A percentile compares a stretch with the other conserved stretches of the same genome.
Conservation (phyloP, 37 sponge, comb jelly and placozoan genomes). For the Amphimedon queenslandica region DNA sequence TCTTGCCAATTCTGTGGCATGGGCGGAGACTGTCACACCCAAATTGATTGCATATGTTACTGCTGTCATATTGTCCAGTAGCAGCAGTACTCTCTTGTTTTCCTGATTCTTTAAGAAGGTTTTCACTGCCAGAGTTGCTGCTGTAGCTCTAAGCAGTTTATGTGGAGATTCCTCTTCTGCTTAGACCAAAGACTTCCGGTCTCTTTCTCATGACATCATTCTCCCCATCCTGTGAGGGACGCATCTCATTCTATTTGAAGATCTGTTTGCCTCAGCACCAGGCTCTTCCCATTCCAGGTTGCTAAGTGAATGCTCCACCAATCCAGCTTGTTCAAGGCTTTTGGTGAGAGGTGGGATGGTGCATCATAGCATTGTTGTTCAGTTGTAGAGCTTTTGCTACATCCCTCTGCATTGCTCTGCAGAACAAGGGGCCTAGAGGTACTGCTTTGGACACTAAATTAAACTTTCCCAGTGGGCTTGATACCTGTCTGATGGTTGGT, state of each 20-base stretch:
- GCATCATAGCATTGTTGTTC: too few relatives aligned
- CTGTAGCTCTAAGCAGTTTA: conserved; percentile 52
- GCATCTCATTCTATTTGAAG: conserved; percentile 18
- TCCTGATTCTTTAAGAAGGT: not conserved
- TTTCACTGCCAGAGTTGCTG: conserved; percentile 25
- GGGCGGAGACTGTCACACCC: conserved; percentile 15
- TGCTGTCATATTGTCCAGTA: conserved; percentile 30
- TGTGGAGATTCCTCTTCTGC: conserved; percentile 27
- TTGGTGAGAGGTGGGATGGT: too few relatives aligned
- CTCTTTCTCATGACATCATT: not conserved
- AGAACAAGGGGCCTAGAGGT: conserved; percentile 26
- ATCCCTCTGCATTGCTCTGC: conserved; percentile 25
- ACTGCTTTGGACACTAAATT: conserved; percentile 16
- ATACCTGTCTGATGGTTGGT: too few relatives aligned
- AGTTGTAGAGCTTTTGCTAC: too few relatives aligned
- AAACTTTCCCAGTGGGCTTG: too few relatives aligned
- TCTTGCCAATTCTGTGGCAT: conserved; percentile 14
- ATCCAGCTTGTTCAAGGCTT: conserved; percentile 3
- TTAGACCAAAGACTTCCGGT: conserved; percentile 35
- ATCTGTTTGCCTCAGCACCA: not conserved
- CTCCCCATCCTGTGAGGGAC: conserved; percentile 34
- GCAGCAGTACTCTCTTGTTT: conserved; percentile 9
- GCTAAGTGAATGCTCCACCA: conserved; percentile 12
- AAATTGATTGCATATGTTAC: conserved; percentile 20
- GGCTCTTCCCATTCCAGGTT: not conserved